Percentiles rank a stretch among this genome's conserved stretches.
phyloP scores from a whole-genome alignment of 2,888 invertebrate species.

The Linyphia triangularis region DNA sequence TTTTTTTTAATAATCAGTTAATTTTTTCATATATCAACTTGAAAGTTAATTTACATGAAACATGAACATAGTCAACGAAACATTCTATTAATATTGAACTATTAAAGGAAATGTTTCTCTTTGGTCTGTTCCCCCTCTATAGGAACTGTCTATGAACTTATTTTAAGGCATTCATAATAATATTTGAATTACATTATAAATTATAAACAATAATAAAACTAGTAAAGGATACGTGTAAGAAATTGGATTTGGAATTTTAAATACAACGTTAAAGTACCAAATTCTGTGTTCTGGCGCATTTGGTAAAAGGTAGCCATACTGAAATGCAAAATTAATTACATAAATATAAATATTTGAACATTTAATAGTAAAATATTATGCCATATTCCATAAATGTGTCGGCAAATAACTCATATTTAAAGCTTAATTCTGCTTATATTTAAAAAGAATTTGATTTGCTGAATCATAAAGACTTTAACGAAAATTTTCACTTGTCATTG shows the following conservation, averaged over 20 bases:
- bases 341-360: not conserved
- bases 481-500: not conserved
- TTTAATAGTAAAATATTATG: not conserved
- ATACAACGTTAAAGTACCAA: conserved; percentile 47
- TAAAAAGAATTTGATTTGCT: not conserved
- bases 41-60: no score
- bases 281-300: conserved; percentile 31
- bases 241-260: not conserved
- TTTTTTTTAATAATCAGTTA: no score
- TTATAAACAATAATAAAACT: no score
- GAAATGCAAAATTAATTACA: not conserved
- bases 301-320: conserved; percentile 68
- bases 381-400: not conserved
- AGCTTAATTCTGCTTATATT: not conserved
- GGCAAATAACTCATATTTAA: not conserved
- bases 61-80: no score
- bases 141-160: no score
- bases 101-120: no score
- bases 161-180: no score
- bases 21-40: no score
- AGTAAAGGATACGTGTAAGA: conserved; percentile 63
- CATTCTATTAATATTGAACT: no score
- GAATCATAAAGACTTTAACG: not conserved
- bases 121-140: no score
- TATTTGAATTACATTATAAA: no score